Conservation (phyloP, 2,113 vertebrate genomes). For the Sander vitreus region DNA sequence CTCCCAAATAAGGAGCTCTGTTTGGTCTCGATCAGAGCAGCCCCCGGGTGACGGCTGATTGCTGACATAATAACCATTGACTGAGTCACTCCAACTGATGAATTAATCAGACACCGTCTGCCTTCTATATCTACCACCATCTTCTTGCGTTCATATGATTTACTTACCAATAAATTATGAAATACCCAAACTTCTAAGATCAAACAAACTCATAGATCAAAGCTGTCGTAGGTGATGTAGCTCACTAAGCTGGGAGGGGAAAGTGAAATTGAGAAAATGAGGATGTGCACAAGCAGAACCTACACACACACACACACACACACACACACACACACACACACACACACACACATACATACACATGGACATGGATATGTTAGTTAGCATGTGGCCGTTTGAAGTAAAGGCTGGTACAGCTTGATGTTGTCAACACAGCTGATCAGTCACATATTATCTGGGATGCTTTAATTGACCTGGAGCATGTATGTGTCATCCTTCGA, state of each 20-base stretch:
- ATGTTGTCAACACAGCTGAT: conserved; percentile 31
- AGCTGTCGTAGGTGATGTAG: conserved; percentile 53
- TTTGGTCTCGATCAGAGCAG: conserved; percentile 25
- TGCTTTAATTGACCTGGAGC: background rate
- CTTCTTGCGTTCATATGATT: conserved; percentile 45
- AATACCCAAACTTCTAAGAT: conserved; percentile 59
- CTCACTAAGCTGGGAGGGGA: conserved; percentile 36
- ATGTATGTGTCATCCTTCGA: conserved; percentile 2
- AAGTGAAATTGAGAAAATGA: conserved; percentile 31
- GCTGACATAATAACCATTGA: conserved; percentile 47
- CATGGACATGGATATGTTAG: conserved; percentile 38
- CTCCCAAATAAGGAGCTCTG: conserved; percentile 23
- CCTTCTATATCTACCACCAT: conserved; percentile 34
- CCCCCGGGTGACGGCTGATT: conserved; percentile 1
- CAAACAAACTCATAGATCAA: conserved; percentile 63
- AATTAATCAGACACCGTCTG: conserved; percentile 60
- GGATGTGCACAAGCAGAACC: conserved; percentile 19
- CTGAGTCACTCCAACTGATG: conserved; percentile 49
- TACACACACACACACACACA: conserved; percentile 2
- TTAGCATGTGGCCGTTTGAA: conserved; percentile 26
- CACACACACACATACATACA: background rate
- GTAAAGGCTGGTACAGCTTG: conserved; percentile 12
- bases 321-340: background rate
- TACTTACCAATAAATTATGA: conserved; percentile 52
- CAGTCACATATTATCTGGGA: conserved; percentile 14